These are phyloP conservation scores for Rhegmatorhina hoffmannsi DNA, from an alignment of 2,113 vertebrate species.

Conservation along the genomic window DNA sequence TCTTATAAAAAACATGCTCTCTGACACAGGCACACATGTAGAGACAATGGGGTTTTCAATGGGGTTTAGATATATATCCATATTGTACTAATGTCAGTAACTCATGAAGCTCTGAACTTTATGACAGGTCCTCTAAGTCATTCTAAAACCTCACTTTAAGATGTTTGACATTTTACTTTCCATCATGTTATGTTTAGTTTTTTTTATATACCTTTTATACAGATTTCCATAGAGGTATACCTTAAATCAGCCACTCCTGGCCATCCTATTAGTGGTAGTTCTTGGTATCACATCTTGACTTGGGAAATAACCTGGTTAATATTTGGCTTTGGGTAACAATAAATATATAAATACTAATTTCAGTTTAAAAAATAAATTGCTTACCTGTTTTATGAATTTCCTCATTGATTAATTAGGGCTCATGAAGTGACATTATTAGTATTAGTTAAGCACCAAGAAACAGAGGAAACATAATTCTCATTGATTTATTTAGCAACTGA, in stretches of 20 bases:
- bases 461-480: neutral
- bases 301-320: neutral
- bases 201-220: constrained; percentile 7
- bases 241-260: neutral
- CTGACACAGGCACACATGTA: neutral
- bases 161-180: neutral
- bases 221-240: neutral
- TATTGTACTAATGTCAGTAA: neutral
- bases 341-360: neutral
- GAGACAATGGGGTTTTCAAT: neutral
- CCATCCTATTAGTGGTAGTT: neutral
- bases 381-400: neutral
- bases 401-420: neutral
- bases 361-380: neutral
- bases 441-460: neutral
- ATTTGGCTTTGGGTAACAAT: neutral
- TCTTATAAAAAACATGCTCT: neutral
- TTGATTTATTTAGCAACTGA: neutral
- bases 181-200: neutral
- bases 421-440: neutral
- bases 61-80: neutral
- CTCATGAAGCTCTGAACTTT: neutral
- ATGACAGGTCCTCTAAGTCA: neutral
- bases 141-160: neutral
- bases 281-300: neutral